Evolutionary conservation across 2,888 invertebrate species (phyloP).

Genomic region (Pocota personata): DNA sequence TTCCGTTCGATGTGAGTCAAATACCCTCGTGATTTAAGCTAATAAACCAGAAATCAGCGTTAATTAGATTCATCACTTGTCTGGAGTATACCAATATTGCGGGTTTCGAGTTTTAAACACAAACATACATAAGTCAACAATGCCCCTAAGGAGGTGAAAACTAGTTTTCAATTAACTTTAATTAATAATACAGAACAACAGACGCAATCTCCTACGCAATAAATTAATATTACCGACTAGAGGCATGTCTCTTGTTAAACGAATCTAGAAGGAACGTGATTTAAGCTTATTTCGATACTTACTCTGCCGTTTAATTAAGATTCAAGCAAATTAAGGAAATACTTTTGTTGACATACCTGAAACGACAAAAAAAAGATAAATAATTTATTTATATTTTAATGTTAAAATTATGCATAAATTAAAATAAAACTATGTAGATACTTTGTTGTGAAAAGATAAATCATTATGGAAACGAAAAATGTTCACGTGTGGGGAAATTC

Average conservation of each 20-base stretch:
- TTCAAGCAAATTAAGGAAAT: conserved; percentile 31
- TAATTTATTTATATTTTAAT: conserved; percentile 5
- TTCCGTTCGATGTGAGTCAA: not conserved
- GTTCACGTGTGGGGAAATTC: not conserved
- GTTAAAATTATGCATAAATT: not conserved
- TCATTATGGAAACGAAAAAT: not conserved
- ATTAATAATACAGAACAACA: not conserved
- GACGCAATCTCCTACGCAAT: not conserved
- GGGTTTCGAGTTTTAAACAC: not conserved
- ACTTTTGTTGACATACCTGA: conserved; percentile 41
- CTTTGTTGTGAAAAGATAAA: not conserved
- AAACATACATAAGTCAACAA: not conserved
- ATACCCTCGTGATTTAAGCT: not conserved
- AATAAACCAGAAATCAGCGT: conserved; percentile 22
- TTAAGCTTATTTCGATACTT: not conserved
- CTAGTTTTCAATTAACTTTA: conserved; percentile 9
- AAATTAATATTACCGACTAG: not conserved
- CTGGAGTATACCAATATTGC: not conserved
- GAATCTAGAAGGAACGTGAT: not conserved
- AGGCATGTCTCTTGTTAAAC: not conserved
- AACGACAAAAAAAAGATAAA: conserved; percentile 36
- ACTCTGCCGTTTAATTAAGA: conserved; percentile 1
- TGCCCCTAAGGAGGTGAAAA: not conserved
- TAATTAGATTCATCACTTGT: conserved; percentile 7
- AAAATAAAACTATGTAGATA: not conserved